Evolutionary conservation across 2,888 invertebrate genomes (phyloP).

Genomic region (Hetaerina titia): DNA sequence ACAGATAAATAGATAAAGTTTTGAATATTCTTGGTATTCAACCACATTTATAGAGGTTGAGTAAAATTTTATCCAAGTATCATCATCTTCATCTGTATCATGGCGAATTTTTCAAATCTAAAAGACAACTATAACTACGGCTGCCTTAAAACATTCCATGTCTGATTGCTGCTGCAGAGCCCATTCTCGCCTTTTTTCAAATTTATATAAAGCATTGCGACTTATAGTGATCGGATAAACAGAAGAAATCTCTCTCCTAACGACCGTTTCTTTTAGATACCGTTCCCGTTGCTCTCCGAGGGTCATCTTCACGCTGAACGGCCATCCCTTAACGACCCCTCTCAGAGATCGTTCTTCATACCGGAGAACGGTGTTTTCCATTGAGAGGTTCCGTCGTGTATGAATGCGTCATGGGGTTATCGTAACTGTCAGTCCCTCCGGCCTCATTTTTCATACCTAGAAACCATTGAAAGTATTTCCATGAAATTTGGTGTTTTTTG

Average conservation of each 20-base stretch:
- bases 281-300: not conserved
- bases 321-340: constrained; percentile 6
- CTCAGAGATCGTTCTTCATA: not conserved
- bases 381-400: constrained; percentile 1
- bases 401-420: constrained; percentile 35
- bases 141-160: not conserved
- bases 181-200: no score
- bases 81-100: no score
- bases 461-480: constrained; percentile 31
- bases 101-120: no score
- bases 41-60: no score
- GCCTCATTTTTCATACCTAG: not conserved
- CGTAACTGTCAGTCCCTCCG: constrained; percentile 3
- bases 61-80: no score
- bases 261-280: constrained; percentile 2
- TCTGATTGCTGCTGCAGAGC: not conserved
- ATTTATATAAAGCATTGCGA: no score
- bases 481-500: constrained; percentile 30
- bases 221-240: not conserved
- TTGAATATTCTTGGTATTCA: no score
- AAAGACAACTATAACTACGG: no score
- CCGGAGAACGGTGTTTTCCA: not conserved
- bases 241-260: not conserved
- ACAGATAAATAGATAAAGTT: no score
- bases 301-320: not conserved